phyloP scores from a whole-genome alignment of 1,140 invertebrate genomes.

The Drosophila neocordata region DNA sequence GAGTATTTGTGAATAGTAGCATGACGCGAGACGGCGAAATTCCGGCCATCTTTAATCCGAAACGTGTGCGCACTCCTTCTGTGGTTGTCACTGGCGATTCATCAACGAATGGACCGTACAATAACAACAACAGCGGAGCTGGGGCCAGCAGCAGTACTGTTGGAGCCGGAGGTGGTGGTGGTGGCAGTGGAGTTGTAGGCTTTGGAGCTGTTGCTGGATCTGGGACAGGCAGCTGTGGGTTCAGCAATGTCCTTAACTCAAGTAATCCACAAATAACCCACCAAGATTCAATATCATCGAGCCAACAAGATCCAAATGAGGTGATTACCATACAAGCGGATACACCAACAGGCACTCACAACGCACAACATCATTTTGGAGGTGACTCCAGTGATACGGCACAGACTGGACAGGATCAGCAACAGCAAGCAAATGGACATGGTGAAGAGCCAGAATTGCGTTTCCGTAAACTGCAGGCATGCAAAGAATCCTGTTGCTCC shows the following conservation, averaged over 20 bases:
- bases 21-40: conserved; percentile 86
- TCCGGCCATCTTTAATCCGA: conserved; percentile 90
- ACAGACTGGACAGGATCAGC: conserved; percentile 57
- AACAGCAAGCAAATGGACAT: conserved; percentile 57
- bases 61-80: conserved; percentile 87
- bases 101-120: conserved; percentile 84
- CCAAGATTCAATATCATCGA: conserved; percentile 85
- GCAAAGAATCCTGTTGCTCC: conserved; percentile 87
- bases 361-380: conserved; percentile 51
- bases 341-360: conserved; percentile 63
- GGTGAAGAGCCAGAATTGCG: conserved; percentile 64
- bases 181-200: neutral
- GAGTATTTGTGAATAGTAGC: conserved; percentile 50
- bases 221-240: conserved; percentile 60
- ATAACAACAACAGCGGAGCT: conserved; percentile 39
- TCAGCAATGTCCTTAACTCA: conserved; percentile 81
- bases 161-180: conserved; percentile 15
- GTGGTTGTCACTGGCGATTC: conserved; percentile 88
- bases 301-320: conserved; percentile 84
- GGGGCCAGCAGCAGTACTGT: conserved; percentile 14
- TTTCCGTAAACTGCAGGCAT: conserved; percentile 82
- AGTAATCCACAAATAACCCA: conserved; percentile 83
- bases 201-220: neutral
- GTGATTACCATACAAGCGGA: conserved; percentile 78
- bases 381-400: conserved; percentile 49